A percentile compares a stretch with the other conserved stretches of the same genome.
phyloP scores from a whole-genome alignment of 2,888 invertebrate genomes.

The Clusia tigrina region DNA sequence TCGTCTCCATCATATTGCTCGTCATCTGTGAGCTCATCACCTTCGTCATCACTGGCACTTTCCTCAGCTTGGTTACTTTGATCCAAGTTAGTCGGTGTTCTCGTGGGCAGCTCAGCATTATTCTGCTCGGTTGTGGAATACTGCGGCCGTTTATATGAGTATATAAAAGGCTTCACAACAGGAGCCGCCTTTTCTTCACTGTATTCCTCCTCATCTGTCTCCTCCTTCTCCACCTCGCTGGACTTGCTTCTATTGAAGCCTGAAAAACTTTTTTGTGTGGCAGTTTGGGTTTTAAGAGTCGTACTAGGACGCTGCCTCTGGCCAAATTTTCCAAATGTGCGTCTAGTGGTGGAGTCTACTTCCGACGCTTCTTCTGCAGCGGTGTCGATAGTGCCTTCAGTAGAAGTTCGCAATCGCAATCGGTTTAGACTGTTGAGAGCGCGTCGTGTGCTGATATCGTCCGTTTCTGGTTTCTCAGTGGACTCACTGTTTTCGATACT shows the following conservation, averaged over 20 bases:
- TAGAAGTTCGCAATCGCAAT: background rate
- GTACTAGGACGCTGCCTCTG: constrained; percentile 29
- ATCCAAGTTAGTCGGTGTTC: background rate
- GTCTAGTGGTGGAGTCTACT: constrained; percentile 30
- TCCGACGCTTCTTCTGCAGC: background rate
- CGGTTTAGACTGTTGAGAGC: background rate
- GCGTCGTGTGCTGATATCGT: background rate
- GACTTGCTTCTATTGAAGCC: constrained; percentile 39
- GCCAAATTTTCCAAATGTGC: constrained; percentile 23
- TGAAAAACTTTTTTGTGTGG: constrained; percentile 32
- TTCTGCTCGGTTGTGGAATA: constrained; percentile 10
- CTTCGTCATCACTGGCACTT: constrained; percentile 25
- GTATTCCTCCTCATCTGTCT: constrained; percentile 15
- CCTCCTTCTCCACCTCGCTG: constrained; percentile 27
- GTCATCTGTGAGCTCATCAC: constrained; percentile 24
- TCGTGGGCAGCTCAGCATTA: background rate
- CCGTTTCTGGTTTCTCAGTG: background rate
- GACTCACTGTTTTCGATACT: background rate
- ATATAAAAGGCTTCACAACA: constrained; percentile 25
- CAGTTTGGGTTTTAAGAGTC: constrained; percentile 26
- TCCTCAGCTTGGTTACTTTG: background rate
- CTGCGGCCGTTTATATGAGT: constrained; percentile 23
- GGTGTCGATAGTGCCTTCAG: background rate
- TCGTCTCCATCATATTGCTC: constrained; percentile 26
- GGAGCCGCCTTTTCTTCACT: constrained; percentile 7